These are phyloP conservation scores for Nesogale talazaci DNA, from an alignment of 2,113 vertebrate species.

Conservation along the genomic window DNA sequence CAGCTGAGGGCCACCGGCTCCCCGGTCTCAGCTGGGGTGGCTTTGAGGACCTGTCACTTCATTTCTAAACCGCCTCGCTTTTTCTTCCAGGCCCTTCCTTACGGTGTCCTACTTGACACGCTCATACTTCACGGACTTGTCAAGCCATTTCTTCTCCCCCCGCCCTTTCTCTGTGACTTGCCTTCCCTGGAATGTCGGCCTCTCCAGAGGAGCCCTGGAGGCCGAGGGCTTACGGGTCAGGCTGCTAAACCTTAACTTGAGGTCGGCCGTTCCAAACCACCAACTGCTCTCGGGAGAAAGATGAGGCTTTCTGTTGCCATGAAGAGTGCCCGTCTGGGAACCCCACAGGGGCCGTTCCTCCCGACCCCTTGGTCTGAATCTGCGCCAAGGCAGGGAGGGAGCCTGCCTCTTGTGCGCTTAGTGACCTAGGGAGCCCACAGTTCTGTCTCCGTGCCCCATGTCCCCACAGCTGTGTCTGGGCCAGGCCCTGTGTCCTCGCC, in stretches of 20 bases:
- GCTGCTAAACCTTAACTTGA: too few species aligned
- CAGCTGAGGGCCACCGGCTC: too few species aligned
- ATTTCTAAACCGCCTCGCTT: not conserved
- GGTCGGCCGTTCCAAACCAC: too few species aligned
- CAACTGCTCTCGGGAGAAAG: too few species aligned
- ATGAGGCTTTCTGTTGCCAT: too few species aligned
- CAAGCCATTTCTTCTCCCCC: not conserved
- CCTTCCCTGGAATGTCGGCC: not conserved
- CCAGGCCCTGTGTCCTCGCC: not conserved
- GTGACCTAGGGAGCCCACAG: not conserved
- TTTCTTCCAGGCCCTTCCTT: not conserved
- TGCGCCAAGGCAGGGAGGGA: too few species aligned
- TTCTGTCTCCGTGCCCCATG: not conserved
- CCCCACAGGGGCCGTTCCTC: too few species aligned
- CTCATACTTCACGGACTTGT: not conserved
- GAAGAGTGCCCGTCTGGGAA: too few species aligned
- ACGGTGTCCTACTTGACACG: not conserved
- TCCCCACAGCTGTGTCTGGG: not conserved
- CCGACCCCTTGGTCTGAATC: too few species aligned
- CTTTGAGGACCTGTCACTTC: accelerated
- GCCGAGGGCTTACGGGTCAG: too few species aligned
- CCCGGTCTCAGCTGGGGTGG: not conserved
- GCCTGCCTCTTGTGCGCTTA: not conserved
- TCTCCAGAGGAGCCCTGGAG: not conserved
- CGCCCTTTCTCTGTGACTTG: not conserved